These are phyloP conservation scores for Nothocercus julius DNA, from an alignment of 2,113 vertebrate species.

Conservation along the genomic window DNA sequence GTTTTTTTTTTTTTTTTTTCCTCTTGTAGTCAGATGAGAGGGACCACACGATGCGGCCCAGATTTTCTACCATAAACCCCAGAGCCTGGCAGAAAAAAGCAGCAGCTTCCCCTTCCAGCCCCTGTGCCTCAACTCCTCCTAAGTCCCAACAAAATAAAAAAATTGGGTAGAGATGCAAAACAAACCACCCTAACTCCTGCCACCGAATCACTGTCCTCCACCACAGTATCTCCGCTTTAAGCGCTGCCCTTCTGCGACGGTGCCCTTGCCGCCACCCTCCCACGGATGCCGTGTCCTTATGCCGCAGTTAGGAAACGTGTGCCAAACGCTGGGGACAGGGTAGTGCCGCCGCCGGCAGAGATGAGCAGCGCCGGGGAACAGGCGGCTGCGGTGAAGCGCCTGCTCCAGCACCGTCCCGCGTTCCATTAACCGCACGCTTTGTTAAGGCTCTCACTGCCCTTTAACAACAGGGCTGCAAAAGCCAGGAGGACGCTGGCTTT, in stretches of 20 bases:
- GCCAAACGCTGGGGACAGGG: not conserved
- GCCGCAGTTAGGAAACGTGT: not conserved
- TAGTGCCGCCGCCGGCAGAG: not conserved
- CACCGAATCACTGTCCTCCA: not conserved
- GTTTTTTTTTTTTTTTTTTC: not conserved
- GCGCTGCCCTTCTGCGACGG: not conserved
- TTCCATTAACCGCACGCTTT: slow-evolving; percentile 46
- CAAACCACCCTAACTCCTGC: not conserved
- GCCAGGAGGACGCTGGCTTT: not conserved
- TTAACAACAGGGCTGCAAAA: slow-evolving; percentile 5
- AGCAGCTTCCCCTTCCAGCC: not conserved
- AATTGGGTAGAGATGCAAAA: not conserved
- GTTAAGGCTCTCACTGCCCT: slow-evolving; percentile 25
- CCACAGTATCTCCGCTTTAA: not conserved
- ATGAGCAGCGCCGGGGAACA: not conserved
- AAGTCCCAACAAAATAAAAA: not conserved
- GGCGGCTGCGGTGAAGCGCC: not conserved
- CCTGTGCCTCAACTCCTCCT: not conserved
- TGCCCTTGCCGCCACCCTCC: slow-evolving; percentile 18
- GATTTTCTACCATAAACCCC: not conserved
- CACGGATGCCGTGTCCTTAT: not conserved
- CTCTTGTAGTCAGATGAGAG: not conserved
- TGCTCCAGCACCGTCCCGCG: not conserved
- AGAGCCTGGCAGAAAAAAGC: not conserved
- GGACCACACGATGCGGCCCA: not conserved